These are phyloP conservation scores for Pipra filicauda DNA, from an alignment of 2,113 vertebrate species.

Conservation along the genomic window DNA sequence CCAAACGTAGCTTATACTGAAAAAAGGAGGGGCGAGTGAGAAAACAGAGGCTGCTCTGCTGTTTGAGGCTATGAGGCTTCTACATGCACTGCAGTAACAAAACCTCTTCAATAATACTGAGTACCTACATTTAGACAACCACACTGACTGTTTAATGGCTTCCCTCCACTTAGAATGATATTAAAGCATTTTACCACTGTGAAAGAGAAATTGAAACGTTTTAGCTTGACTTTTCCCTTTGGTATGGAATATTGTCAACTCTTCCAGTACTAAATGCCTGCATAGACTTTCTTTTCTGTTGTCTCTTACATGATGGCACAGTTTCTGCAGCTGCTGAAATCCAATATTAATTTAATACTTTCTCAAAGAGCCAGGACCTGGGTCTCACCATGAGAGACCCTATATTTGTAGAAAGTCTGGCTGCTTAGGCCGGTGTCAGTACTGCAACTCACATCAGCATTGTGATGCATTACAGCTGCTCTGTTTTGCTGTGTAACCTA, in stretches of 20 bases:
- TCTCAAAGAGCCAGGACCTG: not conserved
- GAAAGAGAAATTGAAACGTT: not conserved
- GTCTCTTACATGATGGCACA: not conserved
- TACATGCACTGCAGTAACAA: not conserved
- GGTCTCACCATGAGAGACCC: not conserved
- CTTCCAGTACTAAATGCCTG: not conserved
- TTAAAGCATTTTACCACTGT: not conserved
- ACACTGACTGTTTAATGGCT: not conserved
- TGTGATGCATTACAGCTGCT: not conserved
- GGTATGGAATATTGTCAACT: not conserved
- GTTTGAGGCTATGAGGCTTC: not conserved
- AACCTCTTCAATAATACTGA: not conserved
- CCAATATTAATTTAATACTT: not conserved
- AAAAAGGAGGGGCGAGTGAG: not conserved
- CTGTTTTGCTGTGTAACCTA: not conserved
- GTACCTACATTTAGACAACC: not conserved
- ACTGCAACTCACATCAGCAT: not conserved
- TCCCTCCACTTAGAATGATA: not conserved
- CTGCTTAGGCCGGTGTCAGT: not conserved
- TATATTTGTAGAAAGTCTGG: not conserved
- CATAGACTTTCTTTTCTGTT: not conserved
- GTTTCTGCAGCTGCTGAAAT: not conserved
- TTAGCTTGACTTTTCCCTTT: not conserved
- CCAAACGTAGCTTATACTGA: not conserved
- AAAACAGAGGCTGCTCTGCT: not conserved